phyloP scores from a whole-genome alignment of 2,888 invertebrate species.

The Microdon myrmicae region DNA sequence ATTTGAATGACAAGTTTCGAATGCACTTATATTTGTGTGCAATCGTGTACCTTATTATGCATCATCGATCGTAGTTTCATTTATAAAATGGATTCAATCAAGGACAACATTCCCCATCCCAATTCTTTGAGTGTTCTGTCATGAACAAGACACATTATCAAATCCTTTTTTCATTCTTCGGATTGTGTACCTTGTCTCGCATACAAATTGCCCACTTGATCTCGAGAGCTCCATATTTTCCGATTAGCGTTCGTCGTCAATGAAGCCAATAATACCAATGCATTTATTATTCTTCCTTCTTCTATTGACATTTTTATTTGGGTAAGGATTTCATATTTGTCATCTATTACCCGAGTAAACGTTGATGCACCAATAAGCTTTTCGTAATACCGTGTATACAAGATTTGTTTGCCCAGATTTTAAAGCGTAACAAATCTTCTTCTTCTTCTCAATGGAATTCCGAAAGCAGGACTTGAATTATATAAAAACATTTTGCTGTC shows the following conservation, averaged over 20 bases:
- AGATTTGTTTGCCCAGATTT: not conserved
- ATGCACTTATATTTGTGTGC: no score
- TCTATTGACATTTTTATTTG: conserved; percentile 13
- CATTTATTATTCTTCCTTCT: not conserved
- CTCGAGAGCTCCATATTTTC: conserved; percentile 13
- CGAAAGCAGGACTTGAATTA: not conserved
- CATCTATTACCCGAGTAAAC: conserved; percentile 8
- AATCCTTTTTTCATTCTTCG: no score
- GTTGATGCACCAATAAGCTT: not conserved
- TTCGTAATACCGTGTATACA: not conserved
- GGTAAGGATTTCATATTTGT: conserved; percentile 11
- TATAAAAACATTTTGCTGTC: no score
- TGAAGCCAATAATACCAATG: conserved; percentile 1
- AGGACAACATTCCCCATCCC: no score
- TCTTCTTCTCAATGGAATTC: not conserved
- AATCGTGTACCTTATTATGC: no score
- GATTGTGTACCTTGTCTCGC: conserved; percentile 18
- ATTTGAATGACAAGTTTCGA: no score
- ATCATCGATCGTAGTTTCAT: no score
- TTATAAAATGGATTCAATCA: no score
- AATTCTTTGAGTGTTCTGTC: no score
- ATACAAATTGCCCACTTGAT: conserved; percentile 29
- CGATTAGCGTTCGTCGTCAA: conserved; percentile 4
- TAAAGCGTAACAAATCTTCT: not conserved
- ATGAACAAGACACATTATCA: no score